phyloP scores from a whole-genome alignment of 2,888 invertebrate species.

The Ochropleura leucogaster region DNA sequence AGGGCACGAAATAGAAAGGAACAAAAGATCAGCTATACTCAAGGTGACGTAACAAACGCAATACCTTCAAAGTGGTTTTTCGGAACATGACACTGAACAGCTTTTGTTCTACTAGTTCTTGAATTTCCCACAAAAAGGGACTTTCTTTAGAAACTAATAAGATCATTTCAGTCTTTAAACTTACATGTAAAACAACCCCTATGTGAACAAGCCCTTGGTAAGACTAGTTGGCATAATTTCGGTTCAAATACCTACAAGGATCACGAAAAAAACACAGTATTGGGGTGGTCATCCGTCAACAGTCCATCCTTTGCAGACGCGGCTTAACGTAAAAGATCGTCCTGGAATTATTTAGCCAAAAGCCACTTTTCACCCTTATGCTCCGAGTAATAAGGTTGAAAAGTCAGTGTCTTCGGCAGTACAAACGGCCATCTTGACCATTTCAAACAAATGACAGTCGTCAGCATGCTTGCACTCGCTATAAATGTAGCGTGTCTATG shows the following conservation, averaged over 20 bases:
- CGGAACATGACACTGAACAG: too few species aligned
- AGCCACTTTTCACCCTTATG: neutral
- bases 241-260: neutral
- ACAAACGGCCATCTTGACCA: neutral
- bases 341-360: neutral
- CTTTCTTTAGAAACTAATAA: too few species aligned
- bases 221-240: neutral
- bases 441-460: neutral
- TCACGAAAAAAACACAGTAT: neutral
- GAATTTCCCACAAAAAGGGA: too few species aligned
- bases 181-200: neutral
- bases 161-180: too few species aligned
- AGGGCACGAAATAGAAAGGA: neutral
- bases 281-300: neutral
- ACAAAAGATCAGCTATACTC: slow-evolving; percentile 6
- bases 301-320: neutral
- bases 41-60: too few species aligned
- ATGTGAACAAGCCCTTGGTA: neutral
- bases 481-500: neutral
- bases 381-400: too few species aligned
- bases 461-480: too few species aligned
- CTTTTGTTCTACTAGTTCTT: too few species aligned
- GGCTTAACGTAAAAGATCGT: neutral
- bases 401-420: too few species aligned
- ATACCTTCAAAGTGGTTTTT: too few species aligned